phyloP scores from a whole-genome alignment of 2,888 invertebrate genomes.

The Lepidochitona cinerea region DNA sequence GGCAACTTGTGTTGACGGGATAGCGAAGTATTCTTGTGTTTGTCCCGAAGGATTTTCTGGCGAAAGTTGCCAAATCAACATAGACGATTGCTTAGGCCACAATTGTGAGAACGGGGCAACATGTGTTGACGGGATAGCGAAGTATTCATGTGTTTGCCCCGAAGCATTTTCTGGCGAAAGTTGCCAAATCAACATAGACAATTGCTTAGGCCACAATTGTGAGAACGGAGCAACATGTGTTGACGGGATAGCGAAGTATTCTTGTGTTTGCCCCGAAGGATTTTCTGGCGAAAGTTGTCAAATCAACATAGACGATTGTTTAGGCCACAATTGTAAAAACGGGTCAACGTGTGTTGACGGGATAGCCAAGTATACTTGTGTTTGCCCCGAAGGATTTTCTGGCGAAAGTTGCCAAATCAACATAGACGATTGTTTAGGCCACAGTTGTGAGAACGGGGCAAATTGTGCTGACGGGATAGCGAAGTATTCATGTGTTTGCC shows the following conservation, averaged over 20 bases:
- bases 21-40: background rate
- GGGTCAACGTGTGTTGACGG: slow-evolving; percentile 5
- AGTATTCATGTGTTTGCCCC: background rate
- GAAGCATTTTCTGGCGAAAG: background rate
- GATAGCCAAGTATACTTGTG: slow-evolving; percentile 8
- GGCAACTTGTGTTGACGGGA: background rate
- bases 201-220: background rate
- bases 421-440: slow-evolving; percentile 10
- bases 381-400: slow-evolving; percentile 10
- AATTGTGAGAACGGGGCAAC: background rate
- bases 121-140: background rate
- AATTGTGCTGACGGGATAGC: background rate
- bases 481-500: background rate
- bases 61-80: background rate
- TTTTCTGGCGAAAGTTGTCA: background rate
- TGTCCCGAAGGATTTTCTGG: background rate
- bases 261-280: background rate
- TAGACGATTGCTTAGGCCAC: background rate
- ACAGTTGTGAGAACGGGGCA: slow-evolving; percentile 9
- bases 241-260: background rate
- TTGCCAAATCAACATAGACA: background rate
- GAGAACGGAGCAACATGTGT: background rate
- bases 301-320: slow-evolving; percentile 16
- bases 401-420: slow-evolving; percentile 13
- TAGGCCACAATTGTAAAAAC: background rate